A percentile compares a stretch with the other conserved stretches of the same genome.
These are phyloP conservation scores for Porites divaricata DNA, from an alignment of 92 coral and sea anemone genomes.

Conservation along the genomic window DNA sequence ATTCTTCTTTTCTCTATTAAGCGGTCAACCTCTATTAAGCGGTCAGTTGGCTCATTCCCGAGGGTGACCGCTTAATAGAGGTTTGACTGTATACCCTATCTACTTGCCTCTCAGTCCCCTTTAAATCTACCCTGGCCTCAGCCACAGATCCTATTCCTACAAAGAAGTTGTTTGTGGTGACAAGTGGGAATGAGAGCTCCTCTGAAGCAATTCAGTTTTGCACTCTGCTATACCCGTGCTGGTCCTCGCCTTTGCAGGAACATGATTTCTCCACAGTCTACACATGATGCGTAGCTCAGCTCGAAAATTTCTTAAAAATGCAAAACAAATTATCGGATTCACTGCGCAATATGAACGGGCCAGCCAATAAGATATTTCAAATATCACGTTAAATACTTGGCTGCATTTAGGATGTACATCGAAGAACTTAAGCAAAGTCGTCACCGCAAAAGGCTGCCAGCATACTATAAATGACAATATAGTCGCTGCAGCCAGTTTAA, in stretches of 20 bases:
- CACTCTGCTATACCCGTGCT: not conserved
- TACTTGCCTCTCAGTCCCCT: no score
- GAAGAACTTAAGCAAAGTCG: not conserved
- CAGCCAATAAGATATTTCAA: not conserved
- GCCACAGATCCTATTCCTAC: no score
- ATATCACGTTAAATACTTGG: not conserved
- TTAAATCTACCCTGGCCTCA: no score
- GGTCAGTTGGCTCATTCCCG: no score
- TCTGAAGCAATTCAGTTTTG: not conserved
- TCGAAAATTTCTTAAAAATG: conserved; percentile 18
- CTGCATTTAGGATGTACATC: conserved; percentile 7
- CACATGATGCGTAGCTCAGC: conserved; percentile 13
- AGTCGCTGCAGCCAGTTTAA: conserved; percentile 13
- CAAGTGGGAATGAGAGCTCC: no score
- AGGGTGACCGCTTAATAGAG: no score
- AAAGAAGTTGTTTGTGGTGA: no score
- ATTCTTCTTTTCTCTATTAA: no score
- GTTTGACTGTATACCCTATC: no score
- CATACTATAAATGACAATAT: conserved; percentile 4
- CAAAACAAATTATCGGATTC: conserved; percentile 18
- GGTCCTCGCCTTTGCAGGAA: not conserved
- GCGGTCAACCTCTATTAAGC: no score
- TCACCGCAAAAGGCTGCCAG: not conserved
- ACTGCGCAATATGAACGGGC: conserved; percentile 18
- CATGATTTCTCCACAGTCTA: not conserved